Base-by-base conservation (phyloP, 2,888 invertebrate species). In the Eupithecia inturbata region DNA sequence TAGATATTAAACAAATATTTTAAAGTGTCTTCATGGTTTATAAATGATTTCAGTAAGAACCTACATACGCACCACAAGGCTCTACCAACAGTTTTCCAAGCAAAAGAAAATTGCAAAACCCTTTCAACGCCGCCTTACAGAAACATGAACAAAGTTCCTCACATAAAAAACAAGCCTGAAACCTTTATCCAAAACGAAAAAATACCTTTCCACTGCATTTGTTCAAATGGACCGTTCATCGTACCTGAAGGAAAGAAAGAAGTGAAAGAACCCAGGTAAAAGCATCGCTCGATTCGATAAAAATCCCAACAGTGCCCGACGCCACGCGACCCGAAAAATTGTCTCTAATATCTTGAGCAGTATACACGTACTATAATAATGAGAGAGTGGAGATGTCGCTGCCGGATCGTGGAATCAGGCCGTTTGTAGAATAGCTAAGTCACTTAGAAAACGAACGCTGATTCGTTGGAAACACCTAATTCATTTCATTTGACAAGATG, bases 311-410 rank as follows among this genome's bases (percentile, higher is more conserved):
- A 80, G 73, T 79, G 71, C 72, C 73, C 72, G 75, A 68, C 75
- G 75, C 77, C 79, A 78, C 70, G 77, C 79, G 78, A 80, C 79
- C 79, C 79, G 80, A 80, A 80, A 80, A 80, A 81, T 80, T 80
- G 79, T 77, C 77, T 73, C 78, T 76, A 78, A 80, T 79, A 80
- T 80, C 77, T 73, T 67, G 71, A 78, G 75, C 82, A 83, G 80
- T 84, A 85, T 82, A 85, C 85, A 81, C 83, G 79, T 81, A 81
- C 84, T 82, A 83, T 85, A 84, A 85, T 88, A 88, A 88, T 86
- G 82, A 80, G 80, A 77, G 78, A 80, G 81, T 80, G 85, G n/a
- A n/a, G n/a, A n/a, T n/a, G n/a, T n/a, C n/a, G n/a, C n/a, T n/a
- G n/a, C n/a, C n/a, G n/a, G n/a, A n/a, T n/a, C n/a, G n/a, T n/a